Conservation (phyloP, 2,797 vertebrate species). For the Microcaecilia unicolor region DNA sequence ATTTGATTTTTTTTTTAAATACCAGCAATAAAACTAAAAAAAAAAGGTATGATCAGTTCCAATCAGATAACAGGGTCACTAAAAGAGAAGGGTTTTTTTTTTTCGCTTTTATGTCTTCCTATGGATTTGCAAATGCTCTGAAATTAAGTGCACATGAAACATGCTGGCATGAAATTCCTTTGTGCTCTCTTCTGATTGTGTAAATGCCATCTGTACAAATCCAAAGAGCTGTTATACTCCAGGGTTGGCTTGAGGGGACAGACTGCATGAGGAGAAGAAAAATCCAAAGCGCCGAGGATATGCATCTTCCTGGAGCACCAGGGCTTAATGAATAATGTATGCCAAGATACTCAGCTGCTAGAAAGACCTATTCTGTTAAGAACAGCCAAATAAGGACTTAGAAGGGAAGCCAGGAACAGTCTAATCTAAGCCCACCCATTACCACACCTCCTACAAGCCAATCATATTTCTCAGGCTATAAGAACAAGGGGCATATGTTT, state of each 20-base stretch:
- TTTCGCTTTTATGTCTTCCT: constrained; percentile 18
- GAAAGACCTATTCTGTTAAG: constrained; percentile 61
- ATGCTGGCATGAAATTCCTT: constrained; percentile 39
- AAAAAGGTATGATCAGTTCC: constrained; percentile 25
- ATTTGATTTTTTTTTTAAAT: constrained; percentile 29
- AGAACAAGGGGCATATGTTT: constrained; percentile 20
- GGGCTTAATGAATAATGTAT: constrained; percentile 75
- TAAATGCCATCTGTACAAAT: constrained; percentile 53
- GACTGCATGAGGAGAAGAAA: constrained; percentile 34
- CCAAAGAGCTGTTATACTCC: constrained; percentile 38
- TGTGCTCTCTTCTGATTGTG: constrained; percentile 31
- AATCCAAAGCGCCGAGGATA: constrained; percentile 47
- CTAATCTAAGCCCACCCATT: constrained; percentile 50
- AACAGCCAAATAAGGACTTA: constrained; percentile 77
- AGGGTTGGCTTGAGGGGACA: constrained; percentile 32
- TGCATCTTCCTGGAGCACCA: constrained; percentile 58
- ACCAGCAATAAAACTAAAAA: constrained; percentile 1
- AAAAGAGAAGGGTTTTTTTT: constrained; percentile 20
- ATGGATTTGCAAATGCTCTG: constrained; percentile 26
- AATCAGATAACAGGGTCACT: constrained; percentile 24
- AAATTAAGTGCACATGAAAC: constrained; percentile 40
- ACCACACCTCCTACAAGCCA: constrained; percentile 51
- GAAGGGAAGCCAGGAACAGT: constrained; percentile 60
- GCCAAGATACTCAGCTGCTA: constrained; percentile 62
- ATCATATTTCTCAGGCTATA: constrained; percentile 40